A percentile compares a stretch with the other conserved stretches of the same genome.
Conservation (phyloP, 2,113 vertebrate species). For the Sceloporus tristichus region DNA sequence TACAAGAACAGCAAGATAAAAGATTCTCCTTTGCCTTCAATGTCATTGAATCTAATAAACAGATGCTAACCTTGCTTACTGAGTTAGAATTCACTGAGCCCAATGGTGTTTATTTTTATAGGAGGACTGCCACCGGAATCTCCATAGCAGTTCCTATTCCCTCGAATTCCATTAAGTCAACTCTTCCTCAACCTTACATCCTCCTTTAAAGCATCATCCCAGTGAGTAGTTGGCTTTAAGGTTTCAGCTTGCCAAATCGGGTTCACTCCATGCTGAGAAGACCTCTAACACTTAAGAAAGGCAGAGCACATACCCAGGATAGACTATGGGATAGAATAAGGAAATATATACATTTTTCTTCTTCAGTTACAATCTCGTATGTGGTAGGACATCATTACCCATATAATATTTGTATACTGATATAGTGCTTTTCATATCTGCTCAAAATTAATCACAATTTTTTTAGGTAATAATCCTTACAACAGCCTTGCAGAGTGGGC, state of each 20-base stretch:
- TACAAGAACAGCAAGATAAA: background rate
- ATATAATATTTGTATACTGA: background rate
- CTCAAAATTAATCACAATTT: too few species aligned
- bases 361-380: background rate
- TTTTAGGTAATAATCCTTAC: too few species aligned
- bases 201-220: too few species aligned
- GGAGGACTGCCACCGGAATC: too few species aligned
- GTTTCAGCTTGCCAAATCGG: too few species aligned
- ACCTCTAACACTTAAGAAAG: background rate
- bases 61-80: background rate
- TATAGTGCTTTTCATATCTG: background rate
- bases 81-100: background rate
- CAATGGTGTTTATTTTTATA: background rate
- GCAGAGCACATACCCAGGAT: background rate
- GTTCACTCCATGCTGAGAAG: background rate
- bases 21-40: background rate
- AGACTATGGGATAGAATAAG: background rate
- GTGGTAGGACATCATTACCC: background rate
- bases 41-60: background rate
- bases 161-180: too few species aligned
- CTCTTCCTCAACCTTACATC: too few species aligned
- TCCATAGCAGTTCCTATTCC: too few species aligned
- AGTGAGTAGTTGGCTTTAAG: too few species aligned
- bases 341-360: too few species aligned
- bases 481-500: too few species aligned